Evolutionary conservation across 2,888 invertebrate genomes (phyloP).

Genomic region (Anarsia innoxiella): DNA sequence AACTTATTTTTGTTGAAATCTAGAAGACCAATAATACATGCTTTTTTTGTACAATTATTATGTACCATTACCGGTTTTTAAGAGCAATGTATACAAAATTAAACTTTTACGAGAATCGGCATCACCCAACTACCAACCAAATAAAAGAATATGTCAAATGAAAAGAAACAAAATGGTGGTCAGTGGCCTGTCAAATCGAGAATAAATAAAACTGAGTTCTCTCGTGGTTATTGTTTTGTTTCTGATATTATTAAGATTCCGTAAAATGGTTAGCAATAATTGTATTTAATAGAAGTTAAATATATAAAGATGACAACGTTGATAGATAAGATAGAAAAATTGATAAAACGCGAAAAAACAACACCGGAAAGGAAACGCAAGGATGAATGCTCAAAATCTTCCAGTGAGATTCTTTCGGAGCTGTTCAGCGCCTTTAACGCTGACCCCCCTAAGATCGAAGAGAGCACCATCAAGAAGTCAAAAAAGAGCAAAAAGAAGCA

Average conservation of each 20-base stretch:
- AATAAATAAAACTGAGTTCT: too few relatives aligned
- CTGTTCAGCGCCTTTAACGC: conserved; percentile 86
- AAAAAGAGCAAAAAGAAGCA: conserved; percentile 78
- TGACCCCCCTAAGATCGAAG: conserved; percentile 77
- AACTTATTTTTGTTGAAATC: too few relatives aligned
- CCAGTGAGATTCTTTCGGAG: conserved; percentile 88
- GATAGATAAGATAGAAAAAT: conserved; percentile 60
- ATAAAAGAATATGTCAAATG: neutral
- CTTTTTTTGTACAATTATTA: too few relatives aligned
- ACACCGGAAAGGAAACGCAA: conserved; percentile 59
- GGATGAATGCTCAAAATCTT: conserved; percentile 76
- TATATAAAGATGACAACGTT: conserved; percentile 36
- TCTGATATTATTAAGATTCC: neutral
- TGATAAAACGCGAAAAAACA: conserved; percentile 63
- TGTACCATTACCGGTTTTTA: too few relatives aligned
- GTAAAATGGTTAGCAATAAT: neutral
- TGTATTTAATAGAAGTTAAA: too few relatives aligned
- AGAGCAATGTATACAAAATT: too few relatives aligned
- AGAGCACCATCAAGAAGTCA: conserved; percentile 49
- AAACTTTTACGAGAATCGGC: too few relatives aligned
- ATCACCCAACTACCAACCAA: too few relatives aligned
- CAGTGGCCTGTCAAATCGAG: neutral
- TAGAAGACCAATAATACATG: too few relatives aligned
- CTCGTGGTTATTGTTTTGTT: neutral
- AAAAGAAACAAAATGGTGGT: neutral